A percentile compares a stretch with the other conserved stretches of the same genome.
Evolutionary conservation across 2,113 vertebrate genomes (phyloP).

Genomic region (Empidonax traillii): DNA sequence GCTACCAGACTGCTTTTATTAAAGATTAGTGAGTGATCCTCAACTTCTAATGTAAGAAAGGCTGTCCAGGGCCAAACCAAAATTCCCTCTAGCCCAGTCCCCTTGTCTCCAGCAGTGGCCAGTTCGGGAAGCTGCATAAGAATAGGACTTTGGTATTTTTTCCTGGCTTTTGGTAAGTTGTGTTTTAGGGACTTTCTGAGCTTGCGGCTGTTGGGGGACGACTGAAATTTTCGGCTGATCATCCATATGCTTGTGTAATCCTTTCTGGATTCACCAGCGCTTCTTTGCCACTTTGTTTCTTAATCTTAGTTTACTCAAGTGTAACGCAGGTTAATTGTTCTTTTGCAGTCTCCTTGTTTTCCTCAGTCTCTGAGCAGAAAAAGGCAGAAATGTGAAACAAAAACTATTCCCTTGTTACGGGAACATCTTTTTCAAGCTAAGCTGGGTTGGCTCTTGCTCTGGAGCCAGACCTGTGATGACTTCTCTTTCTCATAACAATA

Average conservation of each 20-base stretch:
- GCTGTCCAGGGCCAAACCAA: conserved; percentile 40
- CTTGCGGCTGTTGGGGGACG: neutral
- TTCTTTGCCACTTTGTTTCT: conserved; percentile 9
- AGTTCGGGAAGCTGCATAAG: neutral
- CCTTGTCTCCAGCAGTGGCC: conserved; percentile 27
- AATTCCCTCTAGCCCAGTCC: conserved; percentile 49
- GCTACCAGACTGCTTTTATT: neutral
- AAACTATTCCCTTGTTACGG: neutral
- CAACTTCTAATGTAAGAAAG: neutral
- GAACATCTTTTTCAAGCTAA: neutral
- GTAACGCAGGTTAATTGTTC: conserved; percentile 33
- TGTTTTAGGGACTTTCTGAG: conserved; percentile 52
- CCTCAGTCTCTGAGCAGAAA: neutral
- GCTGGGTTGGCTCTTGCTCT: conserved; percentile 1
- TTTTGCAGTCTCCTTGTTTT: neutral
- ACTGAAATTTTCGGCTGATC: neutral
- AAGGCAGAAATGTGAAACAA: conserved; percentile 12
- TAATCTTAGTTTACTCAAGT: conserved; percentile 40
- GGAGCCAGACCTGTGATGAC: conserved; percentile 9
- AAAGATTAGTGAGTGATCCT: neutral
- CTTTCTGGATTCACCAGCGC: neutral
- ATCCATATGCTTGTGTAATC: neutral
- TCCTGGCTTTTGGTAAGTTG: neutral
- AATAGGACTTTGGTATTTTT: conserved; percentile 16
- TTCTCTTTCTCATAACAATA: neutral